Percentiles rank a stretch among this genome's conserved stretches.
Evolutionary conservation across 2,888 invertebrate genomes (phyloP).

Genomic region (Acleris holmiana): DNA sequence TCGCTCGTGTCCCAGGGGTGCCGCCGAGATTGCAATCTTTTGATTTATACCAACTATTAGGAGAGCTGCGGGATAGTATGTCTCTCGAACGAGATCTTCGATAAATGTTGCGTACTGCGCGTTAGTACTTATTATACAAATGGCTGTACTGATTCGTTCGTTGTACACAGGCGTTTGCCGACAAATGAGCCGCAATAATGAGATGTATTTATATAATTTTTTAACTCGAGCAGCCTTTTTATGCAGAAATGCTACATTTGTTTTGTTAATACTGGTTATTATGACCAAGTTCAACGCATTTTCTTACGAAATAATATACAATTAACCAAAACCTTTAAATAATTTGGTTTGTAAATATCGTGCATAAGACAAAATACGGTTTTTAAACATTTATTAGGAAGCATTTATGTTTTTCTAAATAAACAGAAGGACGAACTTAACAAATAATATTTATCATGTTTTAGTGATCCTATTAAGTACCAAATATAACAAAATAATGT

Average conservation of each 20-base stretch:
- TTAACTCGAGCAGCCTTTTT: not conserved
- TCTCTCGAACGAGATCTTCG: slow-evolving; percentile 75
- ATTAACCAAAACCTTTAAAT: no score
- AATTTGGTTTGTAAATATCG: no score
- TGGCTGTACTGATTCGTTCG: slow-evolving; percentile 63
- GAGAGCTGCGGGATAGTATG: slow-evolving; percentile 79
- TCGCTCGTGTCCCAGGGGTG: slow-evolving; percentile 83
- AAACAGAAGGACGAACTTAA: no score
- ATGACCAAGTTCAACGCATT: not conserved
- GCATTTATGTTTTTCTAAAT: no score
- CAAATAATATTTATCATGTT: no score
- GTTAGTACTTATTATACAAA: slow-evolving; percentile 78
- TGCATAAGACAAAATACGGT: no score
- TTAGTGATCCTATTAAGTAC: no score
- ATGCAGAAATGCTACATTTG: not conserved
- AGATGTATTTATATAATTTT: slow-evolving; percentile 31
- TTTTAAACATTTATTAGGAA: no score
- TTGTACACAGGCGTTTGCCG: slow-evolving; percentile 25
- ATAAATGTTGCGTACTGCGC: slow-evolving; percentile 75
- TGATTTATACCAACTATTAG: slow-evolving; percentile 85
- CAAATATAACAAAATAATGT: no score
- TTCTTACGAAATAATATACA: no score
- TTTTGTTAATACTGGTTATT: not conserved
- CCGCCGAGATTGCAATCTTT: slow-evolving; percentile 84
- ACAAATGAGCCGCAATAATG: slow-evolving; percentile 33